Percentiles rank a stretch among this genome's conserved stretches.
Conservation (phyloP, 2,888 invertebrate species). For the Caenorhabditis zanzibari region DNA sequence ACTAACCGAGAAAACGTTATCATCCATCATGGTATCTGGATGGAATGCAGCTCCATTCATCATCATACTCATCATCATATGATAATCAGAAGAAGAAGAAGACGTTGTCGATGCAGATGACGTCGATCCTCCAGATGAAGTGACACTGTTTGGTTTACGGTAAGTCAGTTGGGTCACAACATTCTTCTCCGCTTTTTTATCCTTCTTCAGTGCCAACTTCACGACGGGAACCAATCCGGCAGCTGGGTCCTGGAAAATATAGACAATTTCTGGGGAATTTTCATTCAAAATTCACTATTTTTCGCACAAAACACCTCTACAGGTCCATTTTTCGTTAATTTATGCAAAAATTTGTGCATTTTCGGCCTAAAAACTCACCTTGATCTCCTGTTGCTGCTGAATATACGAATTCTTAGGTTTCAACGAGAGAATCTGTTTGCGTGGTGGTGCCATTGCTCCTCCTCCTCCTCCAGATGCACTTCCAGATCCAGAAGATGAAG, state of each 20-base stretch:
- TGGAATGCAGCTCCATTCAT: not conserved
- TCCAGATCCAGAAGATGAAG: constrained; percentile 21
- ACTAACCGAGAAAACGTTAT: not conserved
- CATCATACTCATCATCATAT: too few relatives aligned
- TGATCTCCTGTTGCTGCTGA: too few relatives aligned
- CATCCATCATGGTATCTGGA: not conserved
- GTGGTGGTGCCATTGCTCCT: not conserved
- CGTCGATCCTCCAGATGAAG: constrained; percentile 6
- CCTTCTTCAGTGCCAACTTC: constrained; percentile 61
- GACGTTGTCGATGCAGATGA: constrained; percentile 4
- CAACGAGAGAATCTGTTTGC: constrained; percentile 60
- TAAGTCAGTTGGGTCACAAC: constrained; percentile 47
- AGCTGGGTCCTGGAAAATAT: constrained; percentile 19
- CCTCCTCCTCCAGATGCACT: not conserved
- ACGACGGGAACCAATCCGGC: constrained; percentile 45
- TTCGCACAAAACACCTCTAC: too few relatives aligned
- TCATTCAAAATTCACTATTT: too few relatives aligned
- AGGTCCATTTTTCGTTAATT: too few relatives aligned
- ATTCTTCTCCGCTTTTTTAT: constrained; percentile 54
- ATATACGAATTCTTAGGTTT: constrained; percentile 39
- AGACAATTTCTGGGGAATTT: not conserved
- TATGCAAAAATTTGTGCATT: too few relatives aligned
- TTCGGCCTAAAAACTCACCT: too few relatives aligned
- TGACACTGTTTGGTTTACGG: constrained; percentile 49
- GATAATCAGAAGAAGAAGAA: not conserved